phyloP scores from a whole-genome alignment of 2,888 invertebrate genomes.

The Hydropsyche betteni region DNA sequence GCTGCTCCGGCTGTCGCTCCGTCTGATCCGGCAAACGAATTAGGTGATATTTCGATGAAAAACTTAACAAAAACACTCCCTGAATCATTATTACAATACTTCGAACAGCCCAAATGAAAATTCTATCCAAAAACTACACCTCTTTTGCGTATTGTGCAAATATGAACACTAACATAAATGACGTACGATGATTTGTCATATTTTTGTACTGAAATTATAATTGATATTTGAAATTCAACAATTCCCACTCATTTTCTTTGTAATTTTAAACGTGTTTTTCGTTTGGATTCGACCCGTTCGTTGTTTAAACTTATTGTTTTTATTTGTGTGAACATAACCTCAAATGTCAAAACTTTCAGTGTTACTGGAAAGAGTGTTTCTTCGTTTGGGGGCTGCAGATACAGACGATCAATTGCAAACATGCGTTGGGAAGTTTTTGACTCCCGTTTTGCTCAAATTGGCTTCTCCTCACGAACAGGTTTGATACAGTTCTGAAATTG shows the following conservation, averaged over 20 bases:
- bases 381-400: slow-evolving; percentile 88
- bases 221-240: too few species aligned
- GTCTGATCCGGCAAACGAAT: slow-evolving; percentile 50
- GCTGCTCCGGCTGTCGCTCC: slow-evolving; percentile 42
- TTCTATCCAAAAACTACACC: too few species aligned
- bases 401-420: slow-evolving; percentile 88
- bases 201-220: too few species aligned
- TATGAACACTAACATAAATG: too few species aligned
- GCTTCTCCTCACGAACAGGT: slow-evolving; percentile 88
- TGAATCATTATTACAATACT: neutral
- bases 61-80: neutral
- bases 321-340: slow-evolving; percentile 18
- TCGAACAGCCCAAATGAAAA: too few species aligned
- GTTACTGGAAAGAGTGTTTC: slow-evolving; percentile 87
- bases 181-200: too few species aligned
- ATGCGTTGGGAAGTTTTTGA: slow-evolving; percentile 80
- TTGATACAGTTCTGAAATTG: slow-evolving; percentile 54
- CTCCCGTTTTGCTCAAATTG: slow-evolving; percentile 90
- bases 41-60: slow-evolving; percentile 40
- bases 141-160: too few species aligned
- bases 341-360: slow-evolving; percentile 64
- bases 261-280: too few species aligned
- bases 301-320: neutral
- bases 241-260: too few species aligned
- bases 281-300: too few species aligned